Percentiles rank a stretch among this genome's conserved stretches.
Evolutionary conservation across 1,140 invertebrate species (phyloP).

Genomic region (Stratiolaelaps scimitus): DNA sequence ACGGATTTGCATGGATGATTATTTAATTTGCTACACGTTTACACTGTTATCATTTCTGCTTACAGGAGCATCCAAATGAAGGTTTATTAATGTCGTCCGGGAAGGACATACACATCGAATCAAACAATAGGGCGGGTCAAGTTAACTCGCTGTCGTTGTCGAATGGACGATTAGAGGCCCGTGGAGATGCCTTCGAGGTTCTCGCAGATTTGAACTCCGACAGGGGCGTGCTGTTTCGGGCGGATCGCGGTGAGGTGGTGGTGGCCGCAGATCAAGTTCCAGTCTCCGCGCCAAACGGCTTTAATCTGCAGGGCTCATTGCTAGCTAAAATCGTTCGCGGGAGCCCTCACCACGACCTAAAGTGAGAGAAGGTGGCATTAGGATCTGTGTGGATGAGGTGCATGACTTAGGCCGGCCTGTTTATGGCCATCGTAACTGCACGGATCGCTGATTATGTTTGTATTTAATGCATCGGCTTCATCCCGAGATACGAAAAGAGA

Average conservation of each 20-base stretch:
- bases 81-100: slow-evolving; percentile 8
- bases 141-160: slow-evolving; percentile 19
- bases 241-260: not conserved
- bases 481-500: too few relatives aligned
- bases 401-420: too few relatives aligned
- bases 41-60: too few relatives aligned
- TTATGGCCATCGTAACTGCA: too few relatives aligned
- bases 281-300: not conserved
- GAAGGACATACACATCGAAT: slow-evolving; percentile 9
- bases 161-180: slow-evolving; percentile 3
- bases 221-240: not conserved
- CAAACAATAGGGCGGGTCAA: slow-evolving; percentile 8
- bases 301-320: slow-evolving; percentile 14
- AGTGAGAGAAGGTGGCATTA: too few relatives aligned
- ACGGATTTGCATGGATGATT: too few relatives aligned
- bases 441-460: too few relatives aligned
- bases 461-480: too few relatives aligned
- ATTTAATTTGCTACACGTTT: too few relatives aligned
- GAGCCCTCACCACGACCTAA: not conserved
- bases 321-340: not conserved
- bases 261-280: not conserved
- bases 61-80: not conserved
- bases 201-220: not conserved
- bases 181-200: slow-evolving; percentile 1
- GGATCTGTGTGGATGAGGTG: too few relatives aligned